Conservation (phyloP, 2,888 invertebrate species). For the Yponomeuta sedellus region DNA sequence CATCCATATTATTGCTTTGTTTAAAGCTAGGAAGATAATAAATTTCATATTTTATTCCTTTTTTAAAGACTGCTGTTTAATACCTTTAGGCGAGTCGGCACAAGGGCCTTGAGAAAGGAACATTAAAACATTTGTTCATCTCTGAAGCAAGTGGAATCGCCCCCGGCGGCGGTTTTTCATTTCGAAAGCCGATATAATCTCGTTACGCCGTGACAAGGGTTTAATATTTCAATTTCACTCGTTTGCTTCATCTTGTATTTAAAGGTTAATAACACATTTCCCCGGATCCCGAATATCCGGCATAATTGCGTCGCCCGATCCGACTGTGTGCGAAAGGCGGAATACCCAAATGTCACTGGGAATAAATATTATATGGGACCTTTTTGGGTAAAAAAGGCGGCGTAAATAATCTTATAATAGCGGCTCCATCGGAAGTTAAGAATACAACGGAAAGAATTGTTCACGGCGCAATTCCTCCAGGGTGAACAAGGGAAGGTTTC, state of each 20-base stretch:
- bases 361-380: not conserved
- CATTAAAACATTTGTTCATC: not conserved
- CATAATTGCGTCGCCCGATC: not conserved
- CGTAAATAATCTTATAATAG: not conserved
- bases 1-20: too few species aligned
- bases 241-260: not conserved
- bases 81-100: too few species aligned
- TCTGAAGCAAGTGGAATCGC: not conserved
- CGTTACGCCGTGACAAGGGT: slow-evolving; percentile 15
- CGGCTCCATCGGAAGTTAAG: not conserved
- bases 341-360: not conserved
- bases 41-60: too few species aligned
- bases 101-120: too few species aligned
- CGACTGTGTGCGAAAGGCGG: not conserved
- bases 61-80: too few species aligned
- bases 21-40: too few species aligned
- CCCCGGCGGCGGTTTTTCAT: too few species aligned
- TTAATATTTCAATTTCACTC: slow-evolving; percentile 17
- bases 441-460: not conserved
- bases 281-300: not conserved
- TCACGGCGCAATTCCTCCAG: not conserved
- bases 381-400: not conserved
- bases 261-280: not conserved
- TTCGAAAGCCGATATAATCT: slow-evolving; percentile 8
- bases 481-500: not conserved